Evolutionary conservation across 2,888 invertebrate genomes (phyloP), one percentile per base, ranked within the genome.

Genomic region (Cataglyphis cursor): DNA sequence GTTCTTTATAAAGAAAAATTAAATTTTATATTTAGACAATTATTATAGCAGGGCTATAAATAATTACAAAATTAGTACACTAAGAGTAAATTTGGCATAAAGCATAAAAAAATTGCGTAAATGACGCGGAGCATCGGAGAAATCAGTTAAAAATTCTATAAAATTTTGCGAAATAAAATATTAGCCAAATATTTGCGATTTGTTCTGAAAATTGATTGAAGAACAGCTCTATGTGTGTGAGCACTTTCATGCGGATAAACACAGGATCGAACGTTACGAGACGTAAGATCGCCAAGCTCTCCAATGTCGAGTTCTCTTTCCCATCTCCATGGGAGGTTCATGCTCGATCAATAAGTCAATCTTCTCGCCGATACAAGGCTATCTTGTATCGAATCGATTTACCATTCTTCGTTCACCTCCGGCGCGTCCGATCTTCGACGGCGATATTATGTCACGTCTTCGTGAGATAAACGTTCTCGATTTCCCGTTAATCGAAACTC

Each of bases 291-390:
- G 54, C 57, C 21, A 28, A 41, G 21, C 51, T 75, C 35, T 61
- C 41, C 44, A 70, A 62, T 70, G 81, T 75, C 15, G 68, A 61
- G 65, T 35, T 82, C 65, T 48, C 18, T 73, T n/a, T 65, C 51
- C 74, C 61, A 28, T 38, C 31, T 28, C 59, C 61, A 48, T 15
- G 72, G 64, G 65, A 81, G 72, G 28, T 76, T 80, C 38, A 41
- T 54, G 51, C 51, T 59, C 62, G 82, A 75, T 86, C 89, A 88
- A 89, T 89, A 89, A 89, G 86, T 89, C 86, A 89, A 89, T 89
- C 88, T 89, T 86, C 86, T 89, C 82, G 62, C 57, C 89, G 89
- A 87, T 83, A 86, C 87, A 78, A 64, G 59, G 65, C 75, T 65
- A 83, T 83, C 81, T 87, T 62, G 48, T 70, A 80, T 83, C 84